Base-by-base conservation (phyloP, 2,113 vertebrate genomes). In the Zapornia atra region DNA sequence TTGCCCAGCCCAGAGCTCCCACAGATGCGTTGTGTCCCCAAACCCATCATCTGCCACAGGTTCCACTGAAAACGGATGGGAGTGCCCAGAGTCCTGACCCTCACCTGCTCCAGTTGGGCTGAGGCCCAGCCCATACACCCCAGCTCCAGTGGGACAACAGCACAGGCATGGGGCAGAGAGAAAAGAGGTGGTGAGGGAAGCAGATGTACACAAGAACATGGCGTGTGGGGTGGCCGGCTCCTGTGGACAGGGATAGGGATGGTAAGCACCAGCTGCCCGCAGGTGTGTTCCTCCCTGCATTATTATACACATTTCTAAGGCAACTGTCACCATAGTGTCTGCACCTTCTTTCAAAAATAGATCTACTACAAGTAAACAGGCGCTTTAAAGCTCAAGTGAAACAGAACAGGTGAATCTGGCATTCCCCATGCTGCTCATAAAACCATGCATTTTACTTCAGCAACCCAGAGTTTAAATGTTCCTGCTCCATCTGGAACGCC, bases 271-370 rank as follows among this genome's bases (percentile, higher is more conserved):
- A 0, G 33, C 70, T 64, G 75, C 75, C 78, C 25, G 59, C 5
- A 3, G 15, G 29, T 16, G 9, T 2, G 1, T 64, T 94, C 48
- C 65, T 86, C 76, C 61, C 72, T 81, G 68, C 64, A 29, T 34
- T 63, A 72, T 60, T 60, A 70, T 5, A 70, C 11, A 51, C 65
- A 95, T 92, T 95, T 93, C 94, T 97, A 96, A 93, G 93, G 94
- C 88, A 95, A 95, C 90, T 92, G 80, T 95, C 92, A 76, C 94
- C 86, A 91, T 82, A 96, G 88, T 29, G 88, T 88, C 80, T 72
- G 80, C 44, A 75, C 25, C 72, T 78, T 82, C 92, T 61, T 87
- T 88, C 92, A 90, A 86, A 93, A 95, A 89, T 40, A 90, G 64
- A 75, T 48, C 82, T 77, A 59, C 86, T 76, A 11, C 4, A 2